Evolutionary conservation across 2,113 vertebrate species (phyloP), one percentile per base, ranked within the genome.

Genomic region (Chaenogobius annularis): DNA sequence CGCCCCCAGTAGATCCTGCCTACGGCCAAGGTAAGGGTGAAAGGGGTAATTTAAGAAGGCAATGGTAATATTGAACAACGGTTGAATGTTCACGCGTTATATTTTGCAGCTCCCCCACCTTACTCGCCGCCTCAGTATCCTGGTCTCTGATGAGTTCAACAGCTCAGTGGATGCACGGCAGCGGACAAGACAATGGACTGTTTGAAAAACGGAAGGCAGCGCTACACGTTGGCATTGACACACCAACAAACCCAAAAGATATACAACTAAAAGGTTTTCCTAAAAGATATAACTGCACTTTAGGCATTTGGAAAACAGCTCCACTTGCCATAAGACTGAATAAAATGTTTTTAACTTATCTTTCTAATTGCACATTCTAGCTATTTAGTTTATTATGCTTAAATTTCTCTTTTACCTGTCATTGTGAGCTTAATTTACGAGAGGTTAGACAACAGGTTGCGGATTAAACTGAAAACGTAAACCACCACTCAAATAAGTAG

Each of bases 81-180:
- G 50, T 35, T 61, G 1, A 61, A 35, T 35, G 12, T 61, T 64
- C 22, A 26, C 2, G 1, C 5, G 47, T 1, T 10, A 69, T 70
- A 3, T 75, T 68, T 93, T 91, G 44, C 89, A 94, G 93, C 91
- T 50, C 93, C 93, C 58, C 93, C 93, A 11, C 93, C 93, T 7
- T 94, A 93, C 75, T 91, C 93, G 43, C 93, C 93, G 48, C 92
- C 92, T 56, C 93, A 93, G 77, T 93, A 93, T 83, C 90, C 92
- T 23, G 92, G 92, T 59, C 92, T 88, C 66, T 93, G 90, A 94
- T 75, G 82, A 50, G 70, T 63, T 76, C 48, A 4, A 56, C 72
- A 56, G 44, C 66, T 47, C 72, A 76, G 69, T 35, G 72, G 68
- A 77, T 63, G 55, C 43, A 43, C 68, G 40, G 44, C 63, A 59